Evolutionary conservation across 1,140 invertebrate genomes (phyloP), one percentile per base, ranked within the genome.

Genomic region (Ips nitidus): DNA sequence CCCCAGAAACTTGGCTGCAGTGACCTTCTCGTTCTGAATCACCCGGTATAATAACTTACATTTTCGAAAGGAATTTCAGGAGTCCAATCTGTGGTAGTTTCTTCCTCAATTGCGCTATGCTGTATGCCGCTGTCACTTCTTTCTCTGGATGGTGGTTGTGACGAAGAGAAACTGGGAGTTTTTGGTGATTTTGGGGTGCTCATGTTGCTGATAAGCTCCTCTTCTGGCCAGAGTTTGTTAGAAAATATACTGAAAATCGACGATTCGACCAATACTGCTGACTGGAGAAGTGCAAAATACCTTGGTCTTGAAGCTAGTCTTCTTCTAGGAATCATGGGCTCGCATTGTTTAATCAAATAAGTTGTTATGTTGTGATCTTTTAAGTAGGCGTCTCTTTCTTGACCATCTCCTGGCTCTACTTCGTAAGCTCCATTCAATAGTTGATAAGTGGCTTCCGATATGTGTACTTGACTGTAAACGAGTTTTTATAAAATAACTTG

Each of bases 61-160:
- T 94, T 94, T 84, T 92, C 91, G 76, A 96, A 96, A 1, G 93
- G 94, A 78, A 94, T 94, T 82, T 95, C 94, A 0, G 94, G 92
- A 37, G 88, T 94, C 93, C 93, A 95, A 72, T 94, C 91, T 0
- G 88, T 87, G 1, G 87, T 90, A 50, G 85, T 85, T 72, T 93
- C 91, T 43, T 94, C 92, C 6, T 94, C 92, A 0, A 88, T 84
- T 22, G 84, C 82, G 47, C 76, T 79, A 58, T 80, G 78, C 60
- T 81, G 79, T 40, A 80, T 80, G 3, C 78, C 79, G 62, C 78
- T 80, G 59, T 81, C 80, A 50, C 77, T 79, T 40, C 77, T 69
- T 61, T 79, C 80, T 37, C 77, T 72, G 2, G 75, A 74, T 2
- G 75, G 71, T 38, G 74, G 61, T 71, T 22, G 81, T 69, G 2